Conservation (phyloP, 2,113 vertebrate genomes). For the Oreochromis tanganicae region DNA sequence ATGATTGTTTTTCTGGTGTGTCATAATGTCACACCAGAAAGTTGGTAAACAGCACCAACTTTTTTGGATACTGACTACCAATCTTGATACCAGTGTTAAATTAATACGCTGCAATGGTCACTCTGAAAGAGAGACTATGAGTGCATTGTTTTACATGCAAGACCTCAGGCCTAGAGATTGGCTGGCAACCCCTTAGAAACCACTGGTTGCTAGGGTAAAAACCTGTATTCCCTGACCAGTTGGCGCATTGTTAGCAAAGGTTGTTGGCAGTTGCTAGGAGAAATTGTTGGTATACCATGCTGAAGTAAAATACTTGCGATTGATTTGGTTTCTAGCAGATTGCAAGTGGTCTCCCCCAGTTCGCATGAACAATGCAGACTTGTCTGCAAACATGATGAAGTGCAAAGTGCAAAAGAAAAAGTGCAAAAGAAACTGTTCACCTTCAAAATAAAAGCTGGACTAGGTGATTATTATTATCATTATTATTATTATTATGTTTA, state of each 20-base stretch:
- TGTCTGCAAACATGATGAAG: neutral
- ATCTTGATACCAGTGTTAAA: neutral
- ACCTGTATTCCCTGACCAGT: neutral
- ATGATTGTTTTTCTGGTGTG: neutral
- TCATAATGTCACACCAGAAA: neutral
- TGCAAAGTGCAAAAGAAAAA: neutral
- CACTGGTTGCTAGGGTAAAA: neutral
- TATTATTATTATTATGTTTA: neutral
- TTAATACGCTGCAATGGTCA: neutral
- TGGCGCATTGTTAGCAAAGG: neutral
- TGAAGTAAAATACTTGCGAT: neutral
- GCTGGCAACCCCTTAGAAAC: neutral
- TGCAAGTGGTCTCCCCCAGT: neutral
- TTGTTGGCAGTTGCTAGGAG: neutral
- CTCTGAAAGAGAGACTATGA: neutral
- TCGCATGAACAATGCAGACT: neutral
- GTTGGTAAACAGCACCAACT: neutral
- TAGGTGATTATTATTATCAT: neutral
- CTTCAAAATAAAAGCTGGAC: neutral
- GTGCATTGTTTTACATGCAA: neutral
- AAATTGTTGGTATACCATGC: neutral
- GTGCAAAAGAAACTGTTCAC: neutral
- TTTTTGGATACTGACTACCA: neutral
- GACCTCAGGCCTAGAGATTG: neutral
- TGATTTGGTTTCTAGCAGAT: neutral